phyloP scores from a whole-genome alignment of 2,113 vertebrate genomes.

The Pollimyrus isidori region DNA sequence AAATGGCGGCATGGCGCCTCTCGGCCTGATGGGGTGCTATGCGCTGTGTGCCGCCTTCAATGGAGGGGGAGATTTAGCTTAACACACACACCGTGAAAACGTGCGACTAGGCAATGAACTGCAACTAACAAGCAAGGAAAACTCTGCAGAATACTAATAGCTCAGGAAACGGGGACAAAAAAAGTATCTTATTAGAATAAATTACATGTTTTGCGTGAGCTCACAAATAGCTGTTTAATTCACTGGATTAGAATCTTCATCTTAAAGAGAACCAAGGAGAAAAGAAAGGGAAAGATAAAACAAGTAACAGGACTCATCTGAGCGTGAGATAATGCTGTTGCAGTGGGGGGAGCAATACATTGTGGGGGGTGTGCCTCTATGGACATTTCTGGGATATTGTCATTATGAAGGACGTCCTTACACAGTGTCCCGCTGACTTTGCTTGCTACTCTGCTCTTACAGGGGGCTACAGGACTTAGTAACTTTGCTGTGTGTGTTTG shows the following conservation, averaged over 20 bases:
- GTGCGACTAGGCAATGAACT: conserved; percentile 20
- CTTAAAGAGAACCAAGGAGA: conserved; percentile 23
- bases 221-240: conserved; percentile 55
- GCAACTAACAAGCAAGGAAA: conserved; percentile 23
- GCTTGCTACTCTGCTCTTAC: neutral
- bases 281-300: neutral
- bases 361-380: conserved; percentile 27
- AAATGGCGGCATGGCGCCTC: neutral
- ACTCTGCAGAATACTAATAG: conserved; percentile 52
- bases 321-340: conserved; percentile 14
- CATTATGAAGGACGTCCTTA: conserved; percentile 62
- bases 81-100: neutral
- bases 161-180: conserved; percentile 25
- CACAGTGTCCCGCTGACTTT: conserved; percentile 38
- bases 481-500: neutral
- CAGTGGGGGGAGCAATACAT: conserved; percentile 20
- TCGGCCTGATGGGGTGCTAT: neutral
- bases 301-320: conserved; percentile 22
- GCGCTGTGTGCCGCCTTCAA: neutral
- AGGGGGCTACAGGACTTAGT: neutral
- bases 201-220: conserved; percentile 38
- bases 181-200: conserved; percentile 24
- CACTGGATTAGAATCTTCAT: conserved; percentile 41
- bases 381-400: conserved; percentile 44
- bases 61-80: neutral